Conservation (phyloP, 2,113 vertebrate species). For the Rhipidura dahli region DNA sequence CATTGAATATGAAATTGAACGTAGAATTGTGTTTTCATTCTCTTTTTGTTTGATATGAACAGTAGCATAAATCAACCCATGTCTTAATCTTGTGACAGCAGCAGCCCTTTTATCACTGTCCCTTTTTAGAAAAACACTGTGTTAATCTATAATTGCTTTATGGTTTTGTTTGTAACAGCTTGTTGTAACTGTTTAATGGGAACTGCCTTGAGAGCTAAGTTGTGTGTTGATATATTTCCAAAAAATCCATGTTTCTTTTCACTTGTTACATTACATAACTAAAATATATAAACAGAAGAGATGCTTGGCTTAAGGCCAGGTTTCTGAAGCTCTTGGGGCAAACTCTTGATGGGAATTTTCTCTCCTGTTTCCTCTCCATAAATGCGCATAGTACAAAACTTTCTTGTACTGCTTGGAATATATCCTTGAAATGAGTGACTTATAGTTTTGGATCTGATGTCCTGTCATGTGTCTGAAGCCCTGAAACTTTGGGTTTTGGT, state of each 20-base stretch:
- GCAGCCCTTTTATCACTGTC: not conserved
- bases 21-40: not conserved
- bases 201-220: slow-evolving; percentile 50
- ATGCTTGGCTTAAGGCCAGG: not conserved
- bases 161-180: not conserved
- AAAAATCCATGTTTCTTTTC: slow-evolving; percentile 26
- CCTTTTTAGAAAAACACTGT: not conserved
- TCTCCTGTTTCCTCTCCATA: slow-evolving; percentile 12
- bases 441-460: not conserved
- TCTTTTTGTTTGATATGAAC: not conserved
- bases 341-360: slow-evolving; percentile 18
- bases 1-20: not conserved
- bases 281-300: slow-evolving; percentile 48
- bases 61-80: not conserved
- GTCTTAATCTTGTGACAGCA: not conserved
- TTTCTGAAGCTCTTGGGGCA: not conserved
- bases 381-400: not conserved
- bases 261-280: slow-evolving; percentile 22
- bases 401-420: not conserved
- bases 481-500: not conserved
- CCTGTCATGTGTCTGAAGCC: not conserved
- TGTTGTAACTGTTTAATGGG: slow-evolving; percentile 35
- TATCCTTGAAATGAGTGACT: not conserved
- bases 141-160: not conserved
- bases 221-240: slow-evolving; percentile 11